phyloP scores from a whole-genome alignment of 2,797 vertebrate genomes.

The Hirundo rustica region DNA sequence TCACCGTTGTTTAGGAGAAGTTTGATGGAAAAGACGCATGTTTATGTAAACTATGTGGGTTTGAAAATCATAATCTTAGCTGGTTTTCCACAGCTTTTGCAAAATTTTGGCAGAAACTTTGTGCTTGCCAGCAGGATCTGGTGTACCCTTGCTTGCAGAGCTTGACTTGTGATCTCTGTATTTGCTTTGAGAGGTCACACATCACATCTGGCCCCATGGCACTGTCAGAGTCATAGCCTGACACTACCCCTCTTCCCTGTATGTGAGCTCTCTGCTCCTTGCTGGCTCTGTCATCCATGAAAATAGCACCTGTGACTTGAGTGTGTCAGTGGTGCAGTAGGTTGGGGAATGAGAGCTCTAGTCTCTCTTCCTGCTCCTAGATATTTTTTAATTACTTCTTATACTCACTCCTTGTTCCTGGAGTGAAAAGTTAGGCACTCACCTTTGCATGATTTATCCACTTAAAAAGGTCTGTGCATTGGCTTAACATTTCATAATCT shows the following conservation, averaged over 20 bases:
- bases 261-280: not conserved
- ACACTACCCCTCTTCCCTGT: not conserved
- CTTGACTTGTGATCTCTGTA: not conserved
- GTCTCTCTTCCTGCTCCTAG: not conserved
- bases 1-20: accelerated
- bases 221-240: not conserved
- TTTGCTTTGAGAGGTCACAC: not conserved
- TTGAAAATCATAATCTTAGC: not conserved
- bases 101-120: not conserved
- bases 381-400: not conserved
- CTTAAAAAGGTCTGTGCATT: not conserved
- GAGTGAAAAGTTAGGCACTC: not conserved
- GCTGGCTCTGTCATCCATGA: not conserved
- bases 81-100: not conserved
- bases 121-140: not conserved
- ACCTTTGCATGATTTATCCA: not conserved
- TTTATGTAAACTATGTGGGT: not conserved
- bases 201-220: not conserved
- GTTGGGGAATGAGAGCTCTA: not conserved
- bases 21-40: not conserved
- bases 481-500: not conserved
- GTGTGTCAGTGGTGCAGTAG: accelerated
- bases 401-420: not conserved
- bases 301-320: not conserved
- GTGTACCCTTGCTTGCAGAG: not conserved